Percentiles rank a stretch among this genome's conserved stretches.
Conservation (phyloP, 1,140 invertebrate genomes). For the Musca vetustissima region DNA sequence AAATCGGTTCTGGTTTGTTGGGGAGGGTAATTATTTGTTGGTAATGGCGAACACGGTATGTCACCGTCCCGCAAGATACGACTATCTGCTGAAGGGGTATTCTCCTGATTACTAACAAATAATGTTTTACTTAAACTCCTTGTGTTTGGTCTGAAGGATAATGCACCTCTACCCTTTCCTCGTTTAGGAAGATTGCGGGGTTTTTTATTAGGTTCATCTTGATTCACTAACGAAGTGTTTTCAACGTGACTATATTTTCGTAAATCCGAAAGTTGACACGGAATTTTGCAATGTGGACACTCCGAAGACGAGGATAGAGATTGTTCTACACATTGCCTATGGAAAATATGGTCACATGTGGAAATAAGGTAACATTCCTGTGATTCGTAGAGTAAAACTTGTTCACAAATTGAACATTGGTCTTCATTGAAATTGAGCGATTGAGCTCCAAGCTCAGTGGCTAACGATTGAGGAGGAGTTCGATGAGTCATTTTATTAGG, state of each 20-base stretch:
- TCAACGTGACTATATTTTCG: not conserved
- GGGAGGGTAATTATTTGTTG: not conserved
- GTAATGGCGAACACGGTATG: not conserved
- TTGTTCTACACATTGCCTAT: not conserved
- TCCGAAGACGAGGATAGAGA: not conserved
- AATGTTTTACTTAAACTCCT: not conserved
- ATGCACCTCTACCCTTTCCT: not conserved
- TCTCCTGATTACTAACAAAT: not conserved
- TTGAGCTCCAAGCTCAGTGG: too few relatives aligned
- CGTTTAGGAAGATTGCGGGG: not conserved
- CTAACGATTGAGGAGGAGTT: too few relatives aligned
- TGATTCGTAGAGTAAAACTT: not conserved
- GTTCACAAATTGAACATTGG: too few relatives aligned
- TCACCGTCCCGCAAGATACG: not conserved
- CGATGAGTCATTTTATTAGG: too few relatives aligned
- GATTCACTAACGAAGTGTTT: not conserved
- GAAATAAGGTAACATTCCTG: not conserved
- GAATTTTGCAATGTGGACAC: not conserved
- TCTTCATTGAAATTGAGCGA: too few relatives aligned
- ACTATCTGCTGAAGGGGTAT: not conserved
- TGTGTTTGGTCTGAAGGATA: not conserved
- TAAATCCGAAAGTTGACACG: not conserved
- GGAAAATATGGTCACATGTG: not conserved
- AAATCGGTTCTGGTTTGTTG: not conserved
- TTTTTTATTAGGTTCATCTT: not conserved